A percentile compares a stretch with the other conserved stretches of the same genome.
Conservation (phyloP, 2,113 vertebrate genomes). For the Amphilophus citrinellus region DNA sequence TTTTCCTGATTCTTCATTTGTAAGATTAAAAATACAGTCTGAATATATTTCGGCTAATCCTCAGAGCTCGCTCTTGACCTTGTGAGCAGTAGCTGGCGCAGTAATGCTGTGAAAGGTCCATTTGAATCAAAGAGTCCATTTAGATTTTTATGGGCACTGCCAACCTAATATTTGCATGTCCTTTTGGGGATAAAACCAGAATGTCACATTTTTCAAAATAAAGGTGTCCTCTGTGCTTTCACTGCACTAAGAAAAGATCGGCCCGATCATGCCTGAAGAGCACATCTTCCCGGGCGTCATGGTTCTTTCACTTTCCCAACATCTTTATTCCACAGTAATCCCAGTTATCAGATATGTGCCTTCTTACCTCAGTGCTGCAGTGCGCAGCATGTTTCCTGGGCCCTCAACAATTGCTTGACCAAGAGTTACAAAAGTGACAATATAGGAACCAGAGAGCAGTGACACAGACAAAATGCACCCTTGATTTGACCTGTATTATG, state of each 20-base stretch:
- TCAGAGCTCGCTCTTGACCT: not conserved
- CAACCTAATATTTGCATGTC: not conserved
- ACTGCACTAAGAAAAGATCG: not conserved
- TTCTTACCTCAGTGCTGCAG: not conserved
- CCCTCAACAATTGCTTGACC: not conserved
- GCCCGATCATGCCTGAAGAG: not conserved
- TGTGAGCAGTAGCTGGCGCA: not conserved
- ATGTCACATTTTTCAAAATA: not conserved
- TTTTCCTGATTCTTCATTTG: not conserved
- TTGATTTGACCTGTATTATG: not conserved
- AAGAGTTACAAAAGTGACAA: not conserved
- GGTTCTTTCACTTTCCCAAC: not conserved
- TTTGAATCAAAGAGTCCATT: not conserved
- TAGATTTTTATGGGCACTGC: not conserved
- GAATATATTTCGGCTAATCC: not conserved
- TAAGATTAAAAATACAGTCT: not conserved
- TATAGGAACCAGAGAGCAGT: fast-evolving
- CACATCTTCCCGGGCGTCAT: not conserved
- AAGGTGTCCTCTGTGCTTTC: not conserved
- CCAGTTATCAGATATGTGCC: conserved; percentile 14
- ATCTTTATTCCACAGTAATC: conserved; percentile 43
- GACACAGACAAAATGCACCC: not conserved
- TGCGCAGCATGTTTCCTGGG: conserved; percentile 19
- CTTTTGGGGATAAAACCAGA: not conserved
- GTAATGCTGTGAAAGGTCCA: not conserved